Conservation (phyloP, 1,140 invertebrate genomes). For the Heliconius nattereri region DNA sequence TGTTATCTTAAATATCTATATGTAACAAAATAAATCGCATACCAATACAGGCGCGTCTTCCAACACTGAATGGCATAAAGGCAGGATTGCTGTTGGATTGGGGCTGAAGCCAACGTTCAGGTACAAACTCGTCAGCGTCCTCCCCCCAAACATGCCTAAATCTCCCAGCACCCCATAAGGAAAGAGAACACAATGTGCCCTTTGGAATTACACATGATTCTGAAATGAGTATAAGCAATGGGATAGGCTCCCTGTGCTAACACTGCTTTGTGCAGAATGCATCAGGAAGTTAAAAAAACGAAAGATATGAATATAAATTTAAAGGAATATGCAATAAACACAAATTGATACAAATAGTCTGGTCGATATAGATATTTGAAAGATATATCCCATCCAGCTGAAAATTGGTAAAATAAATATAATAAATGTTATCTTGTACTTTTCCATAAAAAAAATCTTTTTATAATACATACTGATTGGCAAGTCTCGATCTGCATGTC, state of each 20-base stretch:
- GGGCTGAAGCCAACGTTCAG: slow-evolving; percentile 53
- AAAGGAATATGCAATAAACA: too few relatives aligned
- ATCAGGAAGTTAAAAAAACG: too few relatives aligned
- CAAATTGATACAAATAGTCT: too few relatives aligned
- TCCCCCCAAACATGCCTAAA: slow-evolving; percentile 51
- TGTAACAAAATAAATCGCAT: background rate
- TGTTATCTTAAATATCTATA: too few relatives aligned
- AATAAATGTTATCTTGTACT: too few relatives aligned
- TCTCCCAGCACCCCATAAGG: slow-evolving; percentile 48
- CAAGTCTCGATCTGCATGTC: slow-evolving; percentile 56
- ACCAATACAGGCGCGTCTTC: slow-evolving; percentile 58
- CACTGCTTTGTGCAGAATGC: too few relatives aligned
- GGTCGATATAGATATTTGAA: too few relatives aligned
- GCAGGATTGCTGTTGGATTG: slow-evolving; percentile 29
- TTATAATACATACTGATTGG: slow-evolving; percentile 47
- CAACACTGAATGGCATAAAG: slow-evolving; percentile 57
- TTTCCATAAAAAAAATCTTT: too few relatives aligned
- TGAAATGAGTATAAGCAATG: slow-evolving; percentile 20
- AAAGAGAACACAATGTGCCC: slow-evolving; percentile 44
- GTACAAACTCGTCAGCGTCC: slow-evolving; percentile 50
- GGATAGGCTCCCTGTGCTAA: too few relatives aligned
- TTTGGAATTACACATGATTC: slow-evolving; percentile 51
- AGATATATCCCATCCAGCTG: too few relatives aligned
- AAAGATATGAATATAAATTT: too few relatives aligned
- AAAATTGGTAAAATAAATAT: too few relatives aligned